Conservation (phyloP, 2,797 vertebrate species). For the Phrynocephalus guinanensis region DNA sequence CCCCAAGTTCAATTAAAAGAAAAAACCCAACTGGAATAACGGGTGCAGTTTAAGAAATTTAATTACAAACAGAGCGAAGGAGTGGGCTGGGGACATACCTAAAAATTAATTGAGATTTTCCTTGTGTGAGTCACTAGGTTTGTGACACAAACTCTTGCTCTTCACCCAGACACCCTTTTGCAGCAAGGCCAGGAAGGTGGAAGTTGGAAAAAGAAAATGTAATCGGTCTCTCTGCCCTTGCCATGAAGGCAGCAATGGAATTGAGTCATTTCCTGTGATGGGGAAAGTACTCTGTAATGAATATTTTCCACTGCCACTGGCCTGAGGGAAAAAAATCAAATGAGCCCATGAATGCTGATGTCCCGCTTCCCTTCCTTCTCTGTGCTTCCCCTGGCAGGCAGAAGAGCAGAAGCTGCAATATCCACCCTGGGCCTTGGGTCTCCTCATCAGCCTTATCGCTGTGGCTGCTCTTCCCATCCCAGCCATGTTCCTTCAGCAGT, state of each 20-base stretch:
- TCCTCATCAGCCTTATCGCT: slow-evolving; percentile 75
- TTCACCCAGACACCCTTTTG: not conserved
- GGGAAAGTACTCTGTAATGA: not conserved
- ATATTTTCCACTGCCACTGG: not conserved
- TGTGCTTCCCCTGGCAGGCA: slow-evolving; percentile 73
- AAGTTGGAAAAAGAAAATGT: not conserved
- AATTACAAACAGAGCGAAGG: not conserved
- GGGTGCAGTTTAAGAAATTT: not conserved
- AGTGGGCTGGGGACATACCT: too few relatives aligned
- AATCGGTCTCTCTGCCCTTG: not conserved
- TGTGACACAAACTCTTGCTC: not conserved
- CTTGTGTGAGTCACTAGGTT: not conserved
- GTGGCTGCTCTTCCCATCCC: slow-evolving; percentile 83
- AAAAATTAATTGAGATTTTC: not conserved
- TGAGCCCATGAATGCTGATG: not conserved
- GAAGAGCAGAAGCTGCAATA: slow-evolving; percentile 75
- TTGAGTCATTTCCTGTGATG: too few relatives aligned
- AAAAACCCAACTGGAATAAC: not conserved
- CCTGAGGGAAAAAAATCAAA: not conserved
- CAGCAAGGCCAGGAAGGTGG: too few relatives aligned
- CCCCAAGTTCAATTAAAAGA: too few relatives aligned
- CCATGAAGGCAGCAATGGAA: not conserved
- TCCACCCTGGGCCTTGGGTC: slow-evolving; percentile 80
- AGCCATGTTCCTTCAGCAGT: slow-evolving; percentile 67
- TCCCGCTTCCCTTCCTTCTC: not conserved